These are phyloP conservation scores for Leptinotarsa peninsularis DNA, from an alignment of 2,888 invertebrate genomes.

Conservation along the genomic window DNA sequence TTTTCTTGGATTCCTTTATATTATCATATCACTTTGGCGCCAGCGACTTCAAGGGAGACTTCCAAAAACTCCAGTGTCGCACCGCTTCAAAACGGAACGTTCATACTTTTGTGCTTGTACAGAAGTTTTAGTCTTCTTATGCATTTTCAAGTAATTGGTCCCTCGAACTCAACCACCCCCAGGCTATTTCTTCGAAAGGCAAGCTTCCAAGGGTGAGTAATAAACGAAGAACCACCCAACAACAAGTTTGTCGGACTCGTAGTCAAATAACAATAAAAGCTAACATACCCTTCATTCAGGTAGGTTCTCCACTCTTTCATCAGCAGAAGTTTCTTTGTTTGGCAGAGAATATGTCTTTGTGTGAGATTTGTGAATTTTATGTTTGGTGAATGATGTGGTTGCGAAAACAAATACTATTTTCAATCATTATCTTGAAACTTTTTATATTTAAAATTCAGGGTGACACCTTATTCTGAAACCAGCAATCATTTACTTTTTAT, in stretches of 20 bases:
- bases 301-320: background rate
- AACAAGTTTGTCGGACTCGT: background rate
- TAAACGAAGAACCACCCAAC: constrained; percentile 4
- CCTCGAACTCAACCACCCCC: too few relatives aligned
- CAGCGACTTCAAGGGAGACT: too few relatives aligned
- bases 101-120: too few relatives aligned
- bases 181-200: background rate
- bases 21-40: too few relatives aligned
- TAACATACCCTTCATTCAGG: background rate
- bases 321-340: background rate
- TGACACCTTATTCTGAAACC: background rate
- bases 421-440: background rate
- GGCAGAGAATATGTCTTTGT: background rate
- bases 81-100: too few relatives aligned
- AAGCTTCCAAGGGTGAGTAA: background rate
- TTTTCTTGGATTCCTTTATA: too few relatives aligned
- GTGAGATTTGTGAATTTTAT: background rate
- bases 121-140: too few relatives aligned
- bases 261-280: background rate
- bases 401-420: background rate
- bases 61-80: too few relatives aligned
- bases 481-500: background rate
- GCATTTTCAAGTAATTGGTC: too few relatives aligned
- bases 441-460: background rate
- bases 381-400: background rate